Evolutionary conservation across 2,888 invertebrate genomes (phyloP), one percentile per base, ranked within the genome.

Genomic region (Stenotaenia linearis): DNA sequence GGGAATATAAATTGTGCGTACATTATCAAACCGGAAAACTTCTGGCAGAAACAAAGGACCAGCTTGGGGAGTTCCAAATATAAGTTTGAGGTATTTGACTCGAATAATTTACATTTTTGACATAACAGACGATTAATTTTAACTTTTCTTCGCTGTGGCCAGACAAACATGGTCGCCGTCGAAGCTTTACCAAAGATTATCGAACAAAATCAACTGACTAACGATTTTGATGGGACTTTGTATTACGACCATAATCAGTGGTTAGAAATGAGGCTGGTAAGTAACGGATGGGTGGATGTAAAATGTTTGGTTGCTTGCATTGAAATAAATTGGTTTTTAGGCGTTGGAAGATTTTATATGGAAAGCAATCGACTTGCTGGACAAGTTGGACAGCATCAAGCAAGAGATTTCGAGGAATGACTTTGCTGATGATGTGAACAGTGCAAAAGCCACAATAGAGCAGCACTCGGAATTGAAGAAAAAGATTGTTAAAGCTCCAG

Each of bases 41-140:
- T 99, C 89, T 98, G 98, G 98, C 98, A 98, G 88, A 98, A 98
- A 88, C 98, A 98, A 88, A 92, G 97, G 86, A 97, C 97, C 84
- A 96, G 96, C 83, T 91, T 98, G 85, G 96, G 96, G 85, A 95
- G 96, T 88, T 95, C 97, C 88, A 98, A 98, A 90, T 98, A 97
- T 90, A 97, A 97, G 89, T 98, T 98, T 89, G 98, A 98, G 91
- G 96, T 96, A 88, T n/a, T n/a, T n/a, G n/a, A n/a, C n/a, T n/a
- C n/a, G n/a, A n/a, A n/a, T n/a, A n/a, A n/a, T n/a, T n/a, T n/a
- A n/a, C n/a, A n/a, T n/a, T n/a, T n/a, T n/a, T n/a, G n/a, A n/a
- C n/a, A n/a, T n/a, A n/a, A n/a, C 12, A 56, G 21, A 21, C 6
- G 5, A 10, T 28, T 69, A 25, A 6, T 28, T 28, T 69, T 69